Conservation (phyloP, 2,888 invertebrate species). For the Ormyrus nitidulus region DNA sequence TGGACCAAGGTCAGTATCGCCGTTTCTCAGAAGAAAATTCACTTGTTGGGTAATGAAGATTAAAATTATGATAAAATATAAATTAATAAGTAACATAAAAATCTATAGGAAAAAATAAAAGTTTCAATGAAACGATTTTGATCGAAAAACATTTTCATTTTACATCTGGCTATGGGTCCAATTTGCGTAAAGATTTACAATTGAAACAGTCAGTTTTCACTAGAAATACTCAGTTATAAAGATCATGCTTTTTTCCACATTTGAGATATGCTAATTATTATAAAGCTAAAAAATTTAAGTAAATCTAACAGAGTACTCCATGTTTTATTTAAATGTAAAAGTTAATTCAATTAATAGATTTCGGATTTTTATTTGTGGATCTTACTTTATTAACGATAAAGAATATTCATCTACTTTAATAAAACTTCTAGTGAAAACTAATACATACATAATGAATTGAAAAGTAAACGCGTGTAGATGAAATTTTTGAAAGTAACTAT, state of each 20-base stretch:
- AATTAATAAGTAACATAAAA: background rate
- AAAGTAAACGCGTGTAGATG: conserved; percentile 20
- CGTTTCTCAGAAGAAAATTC: too few relatives aligned
- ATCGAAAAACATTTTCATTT: conserved; percentile 26
- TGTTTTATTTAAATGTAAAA: background rate
- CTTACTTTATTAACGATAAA: background rate
- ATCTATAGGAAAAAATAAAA: background rate
- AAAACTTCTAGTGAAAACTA: conserved; percentile 69
- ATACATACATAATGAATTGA: conserved; percentile 51
- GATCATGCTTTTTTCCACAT: background rate
- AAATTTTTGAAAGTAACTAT: conserved; percentile 56
- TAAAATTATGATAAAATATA: background rate
- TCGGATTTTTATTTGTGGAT: background rate
- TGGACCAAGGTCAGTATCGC: background rate
- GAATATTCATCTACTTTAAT: background rate
- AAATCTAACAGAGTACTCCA: background rate
- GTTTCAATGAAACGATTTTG: background rate
- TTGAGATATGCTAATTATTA: background rate
- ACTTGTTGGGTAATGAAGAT: background rate
- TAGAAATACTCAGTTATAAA: conserved; percentile 61
- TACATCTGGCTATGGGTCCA: conserved; percentile 60
- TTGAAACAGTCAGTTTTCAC: conserved; percentile 64
- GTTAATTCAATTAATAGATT: background rate
- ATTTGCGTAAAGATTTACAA: conserved; percentile 27
- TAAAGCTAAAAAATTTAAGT: background rate